Conservation (phyloP, 2,797 vertebrate species). For the Labeo calbasu region DNA sequence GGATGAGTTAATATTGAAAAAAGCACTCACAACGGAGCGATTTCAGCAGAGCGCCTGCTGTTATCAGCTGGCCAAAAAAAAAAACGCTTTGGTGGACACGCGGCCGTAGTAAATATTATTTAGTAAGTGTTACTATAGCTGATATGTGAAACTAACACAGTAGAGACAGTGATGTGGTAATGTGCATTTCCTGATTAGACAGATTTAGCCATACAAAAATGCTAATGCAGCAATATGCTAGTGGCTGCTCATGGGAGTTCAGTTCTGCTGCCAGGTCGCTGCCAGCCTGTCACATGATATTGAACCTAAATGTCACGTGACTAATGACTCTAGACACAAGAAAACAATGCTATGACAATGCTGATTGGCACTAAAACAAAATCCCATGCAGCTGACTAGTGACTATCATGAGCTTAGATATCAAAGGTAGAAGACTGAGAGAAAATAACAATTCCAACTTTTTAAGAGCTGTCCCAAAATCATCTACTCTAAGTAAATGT, state of each 20-base stretch:
- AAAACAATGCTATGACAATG: background rate
- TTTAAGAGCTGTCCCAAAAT: background rate
- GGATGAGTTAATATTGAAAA: no score
- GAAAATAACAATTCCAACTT: background rate
- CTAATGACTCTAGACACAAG: background rate
- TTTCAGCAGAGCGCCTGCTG: no score
- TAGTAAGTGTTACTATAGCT: background rate
- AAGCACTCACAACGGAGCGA: no score
- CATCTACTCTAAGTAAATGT: background rate
- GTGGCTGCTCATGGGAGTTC: background rate
- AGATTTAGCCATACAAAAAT: background rate
- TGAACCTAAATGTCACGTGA: constrained; percentile 1
- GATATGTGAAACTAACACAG: background rate
- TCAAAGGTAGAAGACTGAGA: background rate
- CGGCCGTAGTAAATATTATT: background rate
- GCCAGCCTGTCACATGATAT: constrained; percentile 9
- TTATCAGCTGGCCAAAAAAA: no score
- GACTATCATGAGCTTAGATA: background rate
- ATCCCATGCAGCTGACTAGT: background rate
- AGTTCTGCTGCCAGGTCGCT: background rate
- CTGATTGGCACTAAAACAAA: background rate
- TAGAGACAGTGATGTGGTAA: background rate
- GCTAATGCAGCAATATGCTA: constrained; percentile 9
- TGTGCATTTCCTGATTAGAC: background rate
- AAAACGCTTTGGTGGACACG: no score